phyloP scores from a whole-genome alignment of 2,888 invertebrate species.

The Strigamia transsilvanica region DNA sequence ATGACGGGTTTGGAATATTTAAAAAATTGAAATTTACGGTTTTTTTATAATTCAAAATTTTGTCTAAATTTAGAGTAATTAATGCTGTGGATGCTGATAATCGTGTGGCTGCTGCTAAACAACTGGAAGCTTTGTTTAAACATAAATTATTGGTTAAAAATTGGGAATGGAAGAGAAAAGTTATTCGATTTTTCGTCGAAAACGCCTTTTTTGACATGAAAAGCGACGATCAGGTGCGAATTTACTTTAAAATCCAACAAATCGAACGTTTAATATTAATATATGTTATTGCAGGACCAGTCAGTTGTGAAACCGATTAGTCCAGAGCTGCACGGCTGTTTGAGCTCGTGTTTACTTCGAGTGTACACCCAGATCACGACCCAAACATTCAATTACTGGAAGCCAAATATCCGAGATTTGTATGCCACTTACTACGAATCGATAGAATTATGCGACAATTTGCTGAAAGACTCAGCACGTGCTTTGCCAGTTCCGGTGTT shows the following conservation, averaged over 20 bases:
- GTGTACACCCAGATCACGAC: neutral
- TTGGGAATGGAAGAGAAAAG: neutral
- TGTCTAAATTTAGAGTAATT: neutral
- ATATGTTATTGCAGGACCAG: neutral
- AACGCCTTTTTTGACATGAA: neutral
- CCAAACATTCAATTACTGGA: neutral
- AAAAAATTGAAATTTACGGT: neutral
- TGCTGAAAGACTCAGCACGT: neutral
- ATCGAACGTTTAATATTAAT: no score
- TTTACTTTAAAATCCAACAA: no score
- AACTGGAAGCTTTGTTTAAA: neutral
- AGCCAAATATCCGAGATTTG: neutral
- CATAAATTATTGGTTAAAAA: neutral
- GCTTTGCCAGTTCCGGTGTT: neutral
- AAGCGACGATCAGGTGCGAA: neutral
- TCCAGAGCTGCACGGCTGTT: neutral
- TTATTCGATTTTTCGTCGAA: neutral
- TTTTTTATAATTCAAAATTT: neutral
- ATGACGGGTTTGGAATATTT: neutral
- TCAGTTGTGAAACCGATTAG: neutral
- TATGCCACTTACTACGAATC: neutral
- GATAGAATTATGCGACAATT: neutral
- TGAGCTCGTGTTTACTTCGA: neutral
- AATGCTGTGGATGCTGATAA: neutral
- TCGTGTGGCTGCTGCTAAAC: neutral